Base-by-base conservation (phyloP, 2,113 vertebrate species). In the Pundamilia nyererei region DNA sequence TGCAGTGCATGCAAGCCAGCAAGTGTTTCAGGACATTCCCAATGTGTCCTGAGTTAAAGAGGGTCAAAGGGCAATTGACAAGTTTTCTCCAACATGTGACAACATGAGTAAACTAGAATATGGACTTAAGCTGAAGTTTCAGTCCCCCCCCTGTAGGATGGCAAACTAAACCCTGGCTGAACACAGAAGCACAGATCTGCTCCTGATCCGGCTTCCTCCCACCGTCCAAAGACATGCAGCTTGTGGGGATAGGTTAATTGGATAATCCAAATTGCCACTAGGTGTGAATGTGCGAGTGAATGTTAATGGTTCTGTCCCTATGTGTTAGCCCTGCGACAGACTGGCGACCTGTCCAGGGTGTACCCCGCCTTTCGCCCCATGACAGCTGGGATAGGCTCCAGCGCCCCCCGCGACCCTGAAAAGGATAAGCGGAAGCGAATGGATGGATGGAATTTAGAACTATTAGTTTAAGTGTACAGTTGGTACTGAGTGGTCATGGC, bases 91-190 rank as follows among this genome's bases (percentile, higher is more conserved):
- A 26, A 14, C 11, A 54, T 12, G 51, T 53, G 5, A 12, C 53
- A 54, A 7, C n/a, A 54, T 21, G n/a, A 11, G n/a, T 54, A 21
- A 54, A 3, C 10, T 13, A 26, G 11, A 55, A 55, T 4, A 55
- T 7, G 11, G 11, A 13, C 53, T 0, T 24, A 3, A 55, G n/a
- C 10, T 24, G n/a, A 19, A 24, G 1, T 24, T 6, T 24, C 3
- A 12, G 10, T 4, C 6, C 6, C 3, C 2, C 1, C 2, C 4
- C 4, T 7, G n/a, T 54, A 24, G n/a, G 53, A 54, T 24, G 10
- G 6, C n/a, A 6, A 54, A 54, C 53, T 0, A n/a, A 54, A 54
- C n/a, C 53, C n/a, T 7, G 11, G 21, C 53, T 7, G 21, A 11
- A 56, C 12, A 55, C 21, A 56, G 24, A 56, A 26, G 21, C 54